A percentile compares a stretch with the other conserved stretches of the same genome.
Conservation (phyloP, 2,797 vertebrate genomes). For the Typhlichthys eigenmanni region DNA sequence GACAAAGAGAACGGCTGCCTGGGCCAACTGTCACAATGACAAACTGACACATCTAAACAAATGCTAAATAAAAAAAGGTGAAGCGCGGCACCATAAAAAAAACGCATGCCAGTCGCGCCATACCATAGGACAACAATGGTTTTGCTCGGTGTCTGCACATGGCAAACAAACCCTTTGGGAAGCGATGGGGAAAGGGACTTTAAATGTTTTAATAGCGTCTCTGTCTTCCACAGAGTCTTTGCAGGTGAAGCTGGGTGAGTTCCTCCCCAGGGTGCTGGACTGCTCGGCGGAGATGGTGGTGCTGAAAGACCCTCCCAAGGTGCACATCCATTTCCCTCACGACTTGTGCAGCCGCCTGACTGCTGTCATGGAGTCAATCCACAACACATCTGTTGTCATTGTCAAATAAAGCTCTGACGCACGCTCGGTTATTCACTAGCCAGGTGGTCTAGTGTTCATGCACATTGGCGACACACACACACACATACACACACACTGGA, state of each 20-base stretch:
- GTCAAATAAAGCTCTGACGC: constrained; percentile 78
- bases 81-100: no score
- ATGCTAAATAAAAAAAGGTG: no score
- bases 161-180: no score
- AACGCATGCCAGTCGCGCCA: no score
- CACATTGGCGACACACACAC: background rate
- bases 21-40: no score
- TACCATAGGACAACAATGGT: no score
- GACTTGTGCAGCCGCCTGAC: constrained; percentile 94
- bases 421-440: constrained; percentile 5
- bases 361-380: constrained; percentile 94
- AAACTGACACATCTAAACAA: no score
- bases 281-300: constrained; percentile 83
- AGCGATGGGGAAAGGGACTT: no score
- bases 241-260: constrained; percentile 87
- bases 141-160: no score
- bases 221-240: constrained; percentile 77
- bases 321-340: constrained; percentile 87
- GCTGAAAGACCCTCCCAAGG: constrained; percentile 92
- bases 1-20: no score
- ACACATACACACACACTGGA: constrained; percentile 1
- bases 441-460: constrained; percentile 12
- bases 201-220: background rate
- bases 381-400: constrained; percentile 78
- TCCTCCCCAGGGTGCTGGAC: constrained; percentile 93